These are phyloP conservation scores for Drosophila algonquin DNA, from an alignment of 2,888 invertebrate genomes.

Conservation along the genomic window DNA sequence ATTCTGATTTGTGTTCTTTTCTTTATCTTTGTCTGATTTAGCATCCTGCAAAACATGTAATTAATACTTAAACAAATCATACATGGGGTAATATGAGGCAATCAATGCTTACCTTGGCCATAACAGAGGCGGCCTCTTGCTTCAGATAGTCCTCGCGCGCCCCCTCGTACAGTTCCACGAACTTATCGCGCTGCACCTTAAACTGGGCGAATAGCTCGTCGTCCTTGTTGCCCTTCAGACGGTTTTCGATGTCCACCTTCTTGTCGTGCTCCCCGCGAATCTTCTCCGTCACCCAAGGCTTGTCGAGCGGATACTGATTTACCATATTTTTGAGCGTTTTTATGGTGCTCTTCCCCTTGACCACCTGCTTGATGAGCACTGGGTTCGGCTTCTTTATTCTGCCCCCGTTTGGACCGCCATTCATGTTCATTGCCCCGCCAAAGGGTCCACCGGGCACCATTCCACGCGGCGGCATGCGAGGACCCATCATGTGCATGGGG, in stretches of 20 bases:
- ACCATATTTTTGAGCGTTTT: constrained; percentile 82
- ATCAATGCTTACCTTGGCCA: constrained; percentile 78
- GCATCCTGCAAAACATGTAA: constrained; percentile 83
- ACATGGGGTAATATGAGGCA: too few species aligned
- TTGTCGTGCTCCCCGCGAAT: constrained; percentile 85
- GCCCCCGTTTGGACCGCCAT: constrained; percentile 69
- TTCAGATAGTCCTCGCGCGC: constrained; percentile 85
- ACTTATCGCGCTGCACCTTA: constrained; percentile 86
- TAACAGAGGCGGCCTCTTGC: constrained; percentile 83
- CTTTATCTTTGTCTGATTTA: constrained; percentile 82
- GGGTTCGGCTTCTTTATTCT: constrained; percentile 79
- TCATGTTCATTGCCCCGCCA: constrained; percentile 52
- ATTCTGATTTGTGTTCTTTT: constrained; percentile 75
- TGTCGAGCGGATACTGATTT: constrained; percentile 84
- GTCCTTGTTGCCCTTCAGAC: constrained; percentile 84
- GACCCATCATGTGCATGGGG: constrained; percentile 64
- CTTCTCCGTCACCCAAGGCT: constrained; percentile 86
- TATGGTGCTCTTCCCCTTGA: constrained; percentile 79
- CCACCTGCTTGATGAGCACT: constrained; percentile 71
- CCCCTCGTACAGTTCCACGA: constrained; percentile 85
- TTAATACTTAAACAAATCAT: too few species aligned
- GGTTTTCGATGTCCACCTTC: constrained; percentile 85
- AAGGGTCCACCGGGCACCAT: constrained; percentile 59
- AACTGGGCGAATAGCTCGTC: constrained; percentile 86
- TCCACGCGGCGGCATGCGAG: constrained; percentile 65